Evolutionary conservation across 1,140 invertebrate species (phyloP).

Genomic region (Heliothis subflexa): DNA sequence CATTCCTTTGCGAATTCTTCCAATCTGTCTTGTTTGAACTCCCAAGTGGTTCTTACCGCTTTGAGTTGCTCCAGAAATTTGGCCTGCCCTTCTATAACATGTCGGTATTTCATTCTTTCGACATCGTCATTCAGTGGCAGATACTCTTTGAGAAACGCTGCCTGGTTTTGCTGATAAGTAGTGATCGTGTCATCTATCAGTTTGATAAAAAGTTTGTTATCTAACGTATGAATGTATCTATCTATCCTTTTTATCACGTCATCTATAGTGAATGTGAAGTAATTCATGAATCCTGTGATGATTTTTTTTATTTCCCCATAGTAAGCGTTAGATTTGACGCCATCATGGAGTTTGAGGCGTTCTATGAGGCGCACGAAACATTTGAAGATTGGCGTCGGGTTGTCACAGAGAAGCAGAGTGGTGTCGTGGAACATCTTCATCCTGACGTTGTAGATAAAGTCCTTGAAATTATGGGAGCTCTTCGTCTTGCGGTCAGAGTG

Average conservation of each 20-base stretch:
- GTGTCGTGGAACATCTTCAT: not conserved
- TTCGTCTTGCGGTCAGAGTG: not conserved
- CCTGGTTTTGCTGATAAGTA: conserved; percentile 59
- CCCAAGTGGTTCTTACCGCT: conserved; percentile 54
- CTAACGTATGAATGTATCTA: conserved; percentile 53
- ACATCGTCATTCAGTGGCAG: conserved; percentile 52
- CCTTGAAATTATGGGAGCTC: not conserved
- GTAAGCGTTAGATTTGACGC: conserved; percentile 58
- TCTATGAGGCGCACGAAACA: conserved; percentile 8
- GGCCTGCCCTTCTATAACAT: conserved; percentile 54
- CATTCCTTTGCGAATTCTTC: conserved; percentile 62
- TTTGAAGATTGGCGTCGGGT: conserved; percentile 11
- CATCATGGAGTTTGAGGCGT: not conserved
- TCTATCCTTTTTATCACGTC: conserved; percentile 62
- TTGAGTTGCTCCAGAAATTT: conserved; percentile 52
- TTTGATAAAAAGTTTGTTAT: conserved; percentile 55
- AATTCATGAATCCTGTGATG: conserved; percentile 62
- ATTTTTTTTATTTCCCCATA: conserved; percentile 69
- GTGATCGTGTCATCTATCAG: conserved; percentile 61
- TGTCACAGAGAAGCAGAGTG: not conserved
- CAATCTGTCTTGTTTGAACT: conserved; percentile 62
- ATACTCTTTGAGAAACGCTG: conserved; percentile 62
- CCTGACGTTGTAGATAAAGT: conserved; percentile 1
- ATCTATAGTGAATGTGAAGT: conserved; percentile 63
- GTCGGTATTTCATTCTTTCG: conserved; percentile 60